phyloP scores from a whole-genome alignment of 2,888 invertebrate species.

The Phaonia tiefii region DNA sequence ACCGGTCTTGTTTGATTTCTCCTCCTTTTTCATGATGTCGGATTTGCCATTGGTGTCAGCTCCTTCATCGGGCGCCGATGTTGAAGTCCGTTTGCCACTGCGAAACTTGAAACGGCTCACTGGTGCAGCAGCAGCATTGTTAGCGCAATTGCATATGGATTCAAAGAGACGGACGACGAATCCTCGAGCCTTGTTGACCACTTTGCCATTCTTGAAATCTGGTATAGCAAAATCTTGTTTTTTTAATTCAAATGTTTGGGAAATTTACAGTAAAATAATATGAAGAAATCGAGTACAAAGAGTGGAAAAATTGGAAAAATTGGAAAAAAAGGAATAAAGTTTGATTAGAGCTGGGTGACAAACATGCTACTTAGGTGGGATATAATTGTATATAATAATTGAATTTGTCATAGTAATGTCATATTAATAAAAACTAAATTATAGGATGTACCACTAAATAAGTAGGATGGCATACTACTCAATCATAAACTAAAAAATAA shows the following conservation, averaged over 20 bases:
- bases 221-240: slow-evolving; percentile 78
- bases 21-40: slow-evolving; percentile 50
- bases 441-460: neutral
- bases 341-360: slow-evolving; percentile 14
- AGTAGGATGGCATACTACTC: no score
- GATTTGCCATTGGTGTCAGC: slow-evolving; percentile 57
- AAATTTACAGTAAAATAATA: slow-evolving; percentile 32
- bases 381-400: neutral
- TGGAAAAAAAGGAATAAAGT: slow-evolving; percentile 39
- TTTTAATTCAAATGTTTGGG: slow-evolving; percentile 40
- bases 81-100: slow-evolving; percentile 73
- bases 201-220: slow-evolving; percentile 82
- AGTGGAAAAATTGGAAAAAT: slow-evolving; percentile 13
- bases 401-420: neutral
- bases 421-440: neutral
- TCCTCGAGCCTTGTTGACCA: slow-evolving; percentile 83
- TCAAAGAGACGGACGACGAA: slow-evolving; percentile 84
- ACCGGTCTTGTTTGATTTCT: slow-evolving; percentile 50
- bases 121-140: slow-evolving; percentile 82
- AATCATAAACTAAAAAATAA: no score
- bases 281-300: slow-evolving; percentile 34
- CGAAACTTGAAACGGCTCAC: slow-evolving; percentile 80
- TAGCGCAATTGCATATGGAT: slow-evolving; percentile 85
- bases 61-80: slow-evolving; percentile 44
- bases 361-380: slow-evolving; percentile 2